Base-by-base conservation (phyloP, 2,888 invertebrate genomes). In the Spodoptera littoralis region DNA sequence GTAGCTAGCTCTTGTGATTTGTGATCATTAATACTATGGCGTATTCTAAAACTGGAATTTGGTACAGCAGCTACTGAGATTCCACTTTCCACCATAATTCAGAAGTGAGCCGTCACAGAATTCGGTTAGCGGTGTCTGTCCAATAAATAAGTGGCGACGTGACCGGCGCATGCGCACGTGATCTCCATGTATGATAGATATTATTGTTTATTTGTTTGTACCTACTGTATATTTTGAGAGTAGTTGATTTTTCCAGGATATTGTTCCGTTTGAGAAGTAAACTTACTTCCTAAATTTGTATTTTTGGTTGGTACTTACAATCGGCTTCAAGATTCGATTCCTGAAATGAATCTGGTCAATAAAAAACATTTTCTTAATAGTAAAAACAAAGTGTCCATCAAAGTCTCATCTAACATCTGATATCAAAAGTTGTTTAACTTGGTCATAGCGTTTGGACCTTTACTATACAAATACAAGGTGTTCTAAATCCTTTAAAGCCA, bases 81-180 rank as follows among this genome's bases (percentile, higher is more conserved):
- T 52, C 8, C 73, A 83, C 80, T 87, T 88, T 89, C 88, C 76
- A 85, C 82, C 67, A 88, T 90, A 86, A 84, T 72, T 88, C 84
- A 80, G 71, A 78, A 76, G 73, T 69, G 76, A 44, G 58, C 65
- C 66, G 70, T 76, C 78, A 80, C 84, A 84, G 79, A 85, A 81
- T 87, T 87, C 81, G 84, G 85, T 83, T 80, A 75, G 81, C 81
- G 74, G 80, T 77, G 77, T 43, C 65, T 75, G 75, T 73, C 82
- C 84, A 77, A 90, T 91, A 90, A 92, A 91, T 90, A 83, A 80
- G 84, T 70, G 61, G 79, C 53, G 74, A 90, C 90, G 90, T 90
- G 90, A 88, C 88, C 86, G 82, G 74, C 80, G 82, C 79, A 72
- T 36, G 79, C 65, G 72, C 77, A 89, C 88, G 89, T 89, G 89